These are phyloP conservation scores for Lingula anatina DNA, from an alignment of 2,888 invertebrate genomes.

Conservation along the genomic window DNA sequence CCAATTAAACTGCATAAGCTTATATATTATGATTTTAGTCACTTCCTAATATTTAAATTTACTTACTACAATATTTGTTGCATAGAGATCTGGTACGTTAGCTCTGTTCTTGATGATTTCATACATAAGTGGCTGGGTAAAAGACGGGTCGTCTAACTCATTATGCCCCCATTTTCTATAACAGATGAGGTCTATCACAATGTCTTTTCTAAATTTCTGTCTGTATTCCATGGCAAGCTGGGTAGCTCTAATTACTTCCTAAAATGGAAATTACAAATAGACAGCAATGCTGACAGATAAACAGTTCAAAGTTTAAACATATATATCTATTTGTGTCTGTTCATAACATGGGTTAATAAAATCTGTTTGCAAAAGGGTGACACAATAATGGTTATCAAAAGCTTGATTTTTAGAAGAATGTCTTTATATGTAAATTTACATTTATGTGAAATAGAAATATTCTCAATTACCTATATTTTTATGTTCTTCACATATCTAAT, in stretches of 20 bases:
- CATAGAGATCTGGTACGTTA: constrained; percentile 79
- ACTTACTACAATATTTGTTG: constrained; percentile 60
- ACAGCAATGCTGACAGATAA: constrained; percentile 1
- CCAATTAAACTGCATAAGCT: neutral
- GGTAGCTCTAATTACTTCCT: constrained; percentile 76
- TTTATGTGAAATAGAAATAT: too few relatives aligned
- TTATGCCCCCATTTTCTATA: constrained; percentile 92
- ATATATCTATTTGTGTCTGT: too few relatives aligned
- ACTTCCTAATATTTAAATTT: too few relatives aligned
- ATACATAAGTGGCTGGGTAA: constrained; percentile 91
- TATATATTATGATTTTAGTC: too few relatives aligned
- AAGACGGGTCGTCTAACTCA: constrained; percentile 93
- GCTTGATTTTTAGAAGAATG: too few relatives aligned
- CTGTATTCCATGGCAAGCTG: constrained; percentile 84
- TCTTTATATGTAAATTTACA: too few relatives aligned
- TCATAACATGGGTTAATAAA: too few relatives aligned
- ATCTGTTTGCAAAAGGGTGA: too few relatives aligned
- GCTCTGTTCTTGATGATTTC: constrained; percentile 57
- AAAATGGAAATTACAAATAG: constrained; percentile 64
- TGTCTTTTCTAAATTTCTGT: constrained; percentile 79
- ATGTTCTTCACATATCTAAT: neutral
- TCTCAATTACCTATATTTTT: too few relatives aligned
- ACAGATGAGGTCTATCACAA: constrained; percentile 90
- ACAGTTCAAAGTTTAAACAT: too few relatives aligned
- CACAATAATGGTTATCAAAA: too few relatives aligned